Evolutionary conservation across 1,140 invertebrate genomes (phyloP).

Genomic region (Drosophila bocqueti): DNA sequence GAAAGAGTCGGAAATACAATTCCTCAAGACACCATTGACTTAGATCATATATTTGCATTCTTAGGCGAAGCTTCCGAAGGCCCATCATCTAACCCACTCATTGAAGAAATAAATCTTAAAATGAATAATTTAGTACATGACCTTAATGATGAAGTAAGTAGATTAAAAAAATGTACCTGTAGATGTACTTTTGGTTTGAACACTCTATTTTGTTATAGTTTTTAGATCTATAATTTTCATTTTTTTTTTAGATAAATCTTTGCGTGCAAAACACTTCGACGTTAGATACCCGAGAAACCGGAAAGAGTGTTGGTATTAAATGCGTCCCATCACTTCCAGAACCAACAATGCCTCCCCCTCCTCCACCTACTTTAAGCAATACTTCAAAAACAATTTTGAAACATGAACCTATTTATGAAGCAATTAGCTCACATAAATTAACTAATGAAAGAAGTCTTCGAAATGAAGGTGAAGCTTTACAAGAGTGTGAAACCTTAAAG

Average conservation of each 20-base stretch:
- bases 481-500: conserved; percentile 3
- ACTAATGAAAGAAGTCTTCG: neutral
- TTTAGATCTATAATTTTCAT: neutral
- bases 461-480: neutral
- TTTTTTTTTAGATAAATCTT: conserved; percentile 48
- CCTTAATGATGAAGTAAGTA: conserved; percentile 88
- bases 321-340: conserved; percentile 89
- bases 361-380: conserved; percentile 83
- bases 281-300: conserved; percentile 1
- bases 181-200: neutral
- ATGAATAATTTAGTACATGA: conserved; percentile 94
- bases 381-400: conserved; percentile 56
- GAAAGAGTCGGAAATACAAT: conserved; percentile 49
- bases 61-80: conserved; percentile 91
- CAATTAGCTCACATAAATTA: conserved; percentile 85
- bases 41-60: conserved; percentile 97
- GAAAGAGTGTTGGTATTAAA: conserved; percentile 76
- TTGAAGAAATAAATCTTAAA: conserved; percentile 93
- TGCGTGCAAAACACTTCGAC: conserved; percentile 41
- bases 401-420: conserved; percentile 93
- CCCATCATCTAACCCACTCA: conserved; percentile 87
- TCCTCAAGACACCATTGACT: conserved; percentile 91
- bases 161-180: neutral
- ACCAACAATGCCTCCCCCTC: conserved; percentile 90
- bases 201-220: neutral